Base-by-base conservation (phyloP, 2,888 invertebrate genomes). In the Leucozona laternaria region DNA sequence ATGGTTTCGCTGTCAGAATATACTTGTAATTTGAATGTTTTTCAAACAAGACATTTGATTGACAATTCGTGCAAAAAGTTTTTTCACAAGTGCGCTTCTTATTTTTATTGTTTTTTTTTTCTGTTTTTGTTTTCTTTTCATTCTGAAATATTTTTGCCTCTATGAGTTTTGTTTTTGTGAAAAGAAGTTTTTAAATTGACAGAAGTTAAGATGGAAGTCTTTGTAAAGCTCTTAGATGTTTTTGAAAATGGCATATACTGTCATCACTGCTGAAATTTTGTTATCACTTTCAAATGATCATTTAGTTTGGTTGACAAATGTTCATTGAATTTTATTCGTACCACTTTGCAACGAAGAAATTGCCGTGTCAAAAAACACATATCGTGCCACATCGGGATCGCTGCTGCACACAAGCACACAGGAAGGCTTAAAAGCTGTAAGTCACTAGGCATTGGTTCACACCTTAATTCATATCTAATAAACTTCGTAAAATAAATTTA, bases 11-110 rank as follows among this genome's bases (percentile, higher is more conserved):
- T 53, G 17, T 70, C 25, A 40, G 70, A 70, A 70, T 34, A 45
- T 71, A 28, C 62, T 57, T 53, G 72, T 73, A 70, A 73, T 78
- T 77, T 71, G 48, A 66, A 84, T 45, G 25, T 64, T 84, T 84
- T 80, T 60, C 40, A 25, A 76, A 48, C 55, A 22, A 22, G 57
- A 81, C 50, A 60, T 48, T 66, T 78, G 57, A 70, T 57, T 78
- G 85, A 73, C 62, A 78, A 25, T 78, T 81, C 77, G 31, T 11
- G 66, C 55, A 17, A 64, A 17, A n/a, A 6, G 5, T 28, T 45
- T 45, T 45, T 25, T 25, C 15, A 28, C 15, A 43, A 55, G 4
- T n/a, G n/a, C 2, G 6, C n/a, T 53, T 53, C 25, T 53, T 25
- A 7, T 55, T n/a, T 17, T 45, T 17, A 7, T 11, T n/a, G n/a